Base-by-base conservation (phyloP, 2,888 invertebrate genomes). In the Xanthorhoe designata region DNA sequence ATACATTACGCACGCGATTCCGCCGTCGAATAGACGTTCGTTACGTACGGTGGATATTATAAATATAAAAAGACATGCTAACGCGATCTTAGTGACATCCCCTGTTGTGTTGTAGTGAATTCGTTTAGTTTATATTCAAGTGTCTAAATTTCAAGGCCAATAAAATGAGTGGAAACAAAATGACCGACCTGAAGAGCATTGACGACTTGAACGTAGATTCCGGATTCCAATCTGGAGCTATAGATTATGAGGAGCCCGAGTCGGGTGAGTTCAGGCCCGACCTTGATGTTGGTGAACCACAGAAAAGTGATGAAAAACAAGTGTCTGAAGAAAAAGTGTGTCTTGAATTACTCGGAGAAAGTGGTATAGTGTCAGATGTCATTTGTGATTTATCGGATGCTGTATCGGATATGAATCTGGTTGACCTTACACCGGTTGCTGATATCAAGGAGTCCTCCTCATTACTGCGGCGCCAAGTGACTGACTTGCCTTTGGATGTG, bases 401-500 rank as follows among this genome's bases (percentile, higher is more conserved):
- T 79, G 94, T 97, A 74, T 94, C 95, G 70, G 94, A 94, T 75
- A 87, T 96, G 70, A 82, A 66, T 76, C 74, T 80, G 81, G 47
- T 56, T 58, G 62, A 50, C 70, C 53, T n/a, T 55, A 64, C 13
- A 38, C 15, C 42, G 62, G 65, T 64, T 8, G 42, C 18, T 51
- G 42, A 35, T 50, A 70, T 47, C 47, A 47, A 47, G 47, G 15
- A 2, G 15, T 2, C 17, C 15, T 15, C 54, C 81, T 88, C 47
- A 55, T 66, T 50, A 68, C 70, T 50, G 70, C 69, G 42, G 70
- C 72, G 68, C 61, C 75, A 73, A 78, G 82, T 49, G 76, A 47
- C 56, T 88, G 73, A 71, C 91, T 95, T 57, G 95, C 96, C 94
- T 53, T 95, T 96, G 94, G 94, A 95, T 78, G 88, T 95, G 75